phyloP scores from a whole-genome alignment of 2,888 invertebrate genomes.

The Phoronis australis region DNA sequence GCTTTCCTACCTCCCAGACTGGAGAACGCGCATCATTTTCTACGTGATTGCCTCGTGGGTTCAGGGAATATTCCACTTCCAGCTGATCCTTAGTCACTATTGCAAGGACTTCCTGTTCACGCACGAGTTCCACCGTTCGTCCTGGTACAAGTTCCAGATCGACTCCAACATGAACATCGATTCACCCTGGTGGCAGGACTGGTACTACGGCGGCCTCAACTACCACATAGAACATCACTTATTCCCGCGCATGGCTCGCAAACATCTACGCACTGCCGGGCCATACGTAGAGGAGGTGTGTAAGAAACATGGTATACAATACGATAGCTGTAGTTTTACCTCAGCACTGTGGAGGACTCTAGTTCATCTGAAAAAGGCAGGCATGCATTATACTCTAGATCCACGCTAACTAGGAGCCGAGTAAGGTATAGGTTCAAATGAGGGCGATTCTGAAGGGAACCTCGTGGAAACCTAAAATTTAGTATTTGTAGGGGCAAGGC shows the following conservation, averaged over 20 bases:
- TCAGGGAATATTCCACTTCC: slow-evolving; percentile 16
- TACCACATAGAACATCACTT: slow-evolving; percentile 18
- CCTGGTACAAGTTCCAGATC: slow-evolving; percentile 12
- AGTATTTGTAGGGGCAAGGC: too few relatives aligned
- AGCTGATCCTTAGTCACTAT: slow-evolving; percentile 17
- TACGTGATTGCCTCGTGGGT: slow-evolving; percentile 10
- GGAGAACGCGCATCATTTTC: slow-evolving; percentile 9
- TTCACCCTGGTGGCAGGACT: slow-evolving; percentile 12
- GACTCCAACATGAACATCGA: slow-evolving; percentile 16
- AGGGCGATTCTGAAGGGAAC: too few relatives aligned
- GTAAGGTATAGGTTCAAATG: too few relatives aligned
- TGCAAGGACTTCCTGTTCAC: slow-evolving; percentile 11
- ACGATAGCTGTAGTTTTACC: slow-evolving; percentile 10
- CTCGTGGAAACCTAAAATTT: too few relatives aligned
- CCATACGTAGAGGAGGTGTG: slow-evolving; percentile 11
- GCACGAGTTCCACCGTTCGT: slow-evolving; percentile 9
- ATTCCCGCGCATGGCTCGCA: slow-evolving; percentile 13
- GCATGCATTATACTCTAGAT: slow-evolving; percentile 2
- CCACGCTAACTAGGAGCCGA: too few relatives aligned
- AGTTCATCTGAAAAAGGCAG: slow-evolving; percentile 8
- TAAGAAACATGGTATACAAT: slow-evolving; percentile 13
- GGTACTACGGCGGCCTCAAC: slow-evolving; percentile 18
- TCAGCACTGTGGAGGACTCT: slow-evolving; percentile 11
- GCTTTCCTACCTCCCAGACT: slow-evolving; percentile 10
- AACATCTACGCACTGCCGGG: slow-evolving; percentile 8